Evolutionary conservation across 2,888 invertebrate genomes (phyloP).

Genomic region (Ennomos quercinarius): DNA sequence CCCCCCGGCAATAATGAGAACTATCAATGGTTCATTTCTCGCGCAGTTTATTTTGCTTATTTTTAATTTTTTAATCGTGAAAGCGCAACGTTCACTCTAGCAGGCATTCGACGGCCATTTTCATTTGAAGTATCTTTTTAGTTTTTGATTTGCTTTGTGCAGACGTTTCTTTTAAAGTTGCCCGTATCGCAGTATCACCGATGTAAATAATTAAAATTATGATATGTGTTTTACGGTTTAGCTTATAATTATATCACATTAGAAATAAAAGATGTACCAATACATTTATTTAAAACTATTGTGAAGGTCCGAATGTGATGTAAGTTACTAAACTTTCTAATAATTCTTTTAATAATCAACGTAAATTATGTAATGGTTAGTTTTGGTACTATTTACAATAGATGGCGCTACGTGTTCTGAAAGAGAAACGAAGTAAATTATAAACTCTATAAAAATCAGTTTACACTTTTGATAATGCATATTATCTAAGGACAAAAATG

Average conservation of each 20-base stretch:
- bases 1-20: conserved; percentile 59
- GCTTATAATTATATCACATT: no score
- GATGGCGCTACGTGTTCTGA: conserved; percentile 71
- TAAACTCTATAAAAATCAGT: neutral
- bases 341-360: no score
- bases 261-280: no score
- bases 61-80: conserved; percentile 78
- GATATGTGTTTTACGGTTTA: neutral
- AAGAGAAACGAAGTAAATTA: conserved; percentile 13
- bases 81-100: conserved; percentile 83
- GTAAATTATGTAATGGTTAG: conserved; percentile 36
- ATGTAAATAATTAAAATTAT: no score
- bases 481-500: no score
- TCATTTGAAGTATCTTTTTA: conserved; percentile 74
- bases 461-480: no score
- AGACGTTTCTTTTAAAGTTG: conserved; percentile 78
- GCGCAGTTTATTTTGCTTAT: conserved; percentile 62
- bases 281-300: no score
- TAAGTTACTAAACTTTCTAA: no score
- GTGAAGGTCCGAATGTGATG: no score
- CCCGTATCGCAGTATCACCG: conserved; percentile 41
- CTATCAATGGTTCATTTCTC: conserved; percentile 76
- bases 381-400: conserved; percentile 64
- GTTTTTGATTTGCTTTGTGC: conserved; percentile 74
- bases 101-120: conserved; percentile 77